Percentiles rank a stretch among this genome's conserved stretches.
Conservation (phyloP, 2,888 invertebrate species). For the Cephus nigrinus region DNA sequence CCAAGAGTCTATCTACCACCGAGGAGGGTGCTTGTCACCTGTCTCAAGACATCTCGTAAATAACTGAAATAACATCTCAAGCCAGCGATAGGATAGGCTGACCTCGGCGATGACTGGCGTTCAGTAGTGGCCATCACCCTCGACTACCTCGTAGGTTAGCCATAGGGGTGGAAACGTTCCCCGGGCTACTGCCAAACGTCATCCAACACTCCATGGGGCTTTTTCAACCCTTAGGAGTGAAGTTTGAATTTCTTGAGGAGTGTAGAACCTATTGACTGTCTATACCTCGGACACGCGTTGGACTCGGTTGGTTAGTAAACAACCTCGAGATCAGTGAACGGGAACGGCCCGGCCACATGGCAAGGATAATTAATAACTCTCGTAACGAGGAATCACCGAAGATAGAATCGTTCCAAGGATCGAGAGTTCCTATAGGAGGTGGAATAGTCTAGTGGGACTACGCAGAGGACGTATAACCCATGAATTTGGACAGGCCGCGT, state of each 20-base stretch:
- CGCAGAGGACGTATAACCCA: background rate
- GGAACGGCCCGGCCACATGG: slow-evolving; percentile 11
- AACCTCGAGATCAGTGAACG: slow-evolving; percentile 9
- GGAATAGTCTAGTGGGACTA: background rate
- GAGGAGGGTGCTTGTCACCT: slow-evolving; percentile 46
- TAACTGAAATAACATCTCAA: slow-evolving; percentile 50
- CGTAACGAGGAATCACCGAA: slow-evolving; percentile 38
- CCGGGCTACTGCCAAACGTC: background rate
- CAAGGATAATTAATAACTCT: slow-evolving; percentile 55
- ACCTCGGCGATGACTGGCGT: slow-evolving; percentile 8
- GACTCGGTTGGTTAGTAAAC: background rate
- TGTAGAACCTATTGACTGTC: background rate
- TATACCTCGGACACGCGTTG: background rate
- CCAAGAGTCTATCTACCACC: slow-evolving; percentile 33
- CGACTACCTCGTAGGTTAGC: background rate
- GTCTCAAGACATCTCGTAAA: slow-evolving; percentile 49
- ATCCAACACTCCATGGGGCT: background rate
- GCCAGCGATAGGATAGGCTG: slow-evolving; percentile 18
- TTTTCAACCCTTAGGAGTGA: background rate
- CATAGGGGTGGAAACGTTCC: background rate
- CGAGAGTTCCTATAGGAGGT: background rate
- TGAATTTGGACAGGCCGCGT: background rate
- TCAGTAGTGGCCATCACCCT: background rate
- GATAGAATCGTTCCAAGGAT: slow-evolving; percentile 38
- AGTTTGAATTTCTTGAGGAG: background rate